Percentiles rank a stretch among this genome's conserved stretches.
Conservation (phyloP, 2,113 vertebrate genomes). For the Catharus bicknelli region DNA sequence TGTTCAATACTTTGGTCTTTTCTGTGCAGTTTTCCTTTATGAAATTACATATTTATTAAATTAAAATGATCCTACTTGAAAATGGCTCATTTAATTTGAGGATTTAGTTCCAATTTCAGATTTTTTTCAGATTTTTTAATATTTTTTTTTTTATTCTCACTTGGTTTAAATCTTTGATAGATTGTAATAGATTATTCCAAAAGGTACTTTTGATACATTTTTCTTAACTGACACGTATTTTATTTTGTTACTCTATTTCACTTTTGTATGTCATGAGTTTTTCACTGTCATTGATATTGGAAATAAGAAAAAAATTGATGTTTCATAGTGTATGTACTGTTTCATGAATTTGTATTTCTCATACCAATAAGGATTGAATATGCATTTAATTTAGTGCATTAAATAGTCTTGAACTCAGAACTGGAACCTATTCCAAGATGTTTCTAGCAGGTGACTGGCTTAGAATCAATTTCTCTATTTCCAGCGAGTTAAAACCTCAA, state of each 20-base stretch:
- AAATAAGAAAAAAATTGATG: background rate
- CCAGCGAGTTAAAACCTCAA: background rate
- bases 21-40: background rate
- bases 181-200: background rate
- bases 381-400: background rate
- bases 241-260: background rate
- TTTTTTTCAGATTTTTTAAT: background rate
- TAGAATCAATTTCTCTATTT: background rate
- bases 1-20: background rate
- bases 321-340: background rate
- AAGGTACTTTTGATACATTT: background rate
- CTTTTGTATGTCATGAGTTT: background rate
- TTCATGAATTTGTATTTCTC: background rate
- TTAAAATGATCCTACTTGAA: background rate
- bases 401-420: background rate
- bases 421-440: background rate
- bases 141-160: accelerated
- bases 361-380: background rate
- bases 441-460: background rate
- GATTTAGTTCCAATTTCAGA: background rate
- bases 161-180: background rate
- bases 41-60: background rate
- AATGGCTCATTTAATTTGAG: background rate
- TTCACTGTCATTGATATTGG: background rate
- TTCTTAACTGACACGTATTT: background rate